Conservation (phyloP, 1,140 invertebrate genomes). For the Drosophila funebris region DNA sequence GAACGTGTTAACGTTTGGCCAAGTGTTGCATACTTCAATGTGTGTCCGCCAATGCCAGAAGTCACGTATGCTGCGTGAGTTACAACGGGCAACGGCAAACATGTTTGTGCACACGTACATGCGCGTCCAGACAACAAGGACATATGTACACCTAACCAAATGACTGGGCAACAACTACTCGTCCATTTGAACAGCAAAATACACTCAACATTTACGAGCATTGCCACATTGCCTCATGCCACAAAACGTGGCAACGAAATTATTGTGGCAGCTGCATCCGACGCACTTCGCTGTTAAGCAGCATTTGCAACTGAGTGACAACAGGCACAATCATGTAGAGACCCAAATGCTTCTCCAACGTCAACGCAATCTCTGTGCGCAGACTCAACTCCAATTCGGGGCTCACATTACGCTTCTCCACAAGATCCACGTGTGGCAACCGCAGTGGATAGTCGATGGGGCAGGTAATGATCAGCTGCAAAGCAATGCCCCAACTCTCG, state of each 20-base stretch:
- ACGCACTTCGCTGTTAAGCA: conserved; percentile 46
- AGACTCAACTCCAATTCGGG: conserved; percentile 38
- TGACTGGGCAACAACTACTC: conserved; percentile 9
- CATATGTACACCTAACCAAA: background rate
- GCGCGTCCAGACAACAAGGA: conserved; percentile 29
- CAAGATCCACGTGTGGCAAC: conserved; percentile 48
- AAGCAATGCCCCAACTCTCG: conserved; percentile 21
- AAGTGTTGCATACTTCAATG: conserved; percentile 50
- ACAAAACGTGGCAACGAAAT: background rate
- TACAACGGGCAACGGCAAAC: conserved; percentile 42
- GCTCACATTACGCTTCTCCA: conserved; percentile 60
- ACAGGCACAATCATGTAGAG: conserved; percentile 69
- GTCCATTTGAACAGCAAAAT: conserved; percentile 27
- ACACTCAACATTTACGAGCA: conserved; percentile 36
- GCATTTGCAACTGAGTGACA: conserved; percentile 55
- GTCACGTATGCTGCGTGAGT: conserved; percentile 68
- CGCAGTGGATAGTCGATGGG: conserved; percentile 51
- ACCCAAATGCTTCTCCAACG: conserved; percentile 56
- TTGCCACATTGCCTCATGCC: background rate
- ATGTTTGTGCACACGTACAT: conserved; percentile 61
- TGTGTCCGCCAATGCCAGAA: conserved; percentile 35
- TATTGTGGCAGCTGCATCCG: conserved; percentile 8
- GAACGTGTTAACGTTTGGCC: conserved; percentile 69
- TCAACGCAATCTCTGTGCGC: conserved; percentile 37
- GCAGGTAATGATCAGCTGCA: conserved; percentile 62